Conservation (phyloP, 2,888 invertebrate genomes). For the Oscheius sp. region DNA sequence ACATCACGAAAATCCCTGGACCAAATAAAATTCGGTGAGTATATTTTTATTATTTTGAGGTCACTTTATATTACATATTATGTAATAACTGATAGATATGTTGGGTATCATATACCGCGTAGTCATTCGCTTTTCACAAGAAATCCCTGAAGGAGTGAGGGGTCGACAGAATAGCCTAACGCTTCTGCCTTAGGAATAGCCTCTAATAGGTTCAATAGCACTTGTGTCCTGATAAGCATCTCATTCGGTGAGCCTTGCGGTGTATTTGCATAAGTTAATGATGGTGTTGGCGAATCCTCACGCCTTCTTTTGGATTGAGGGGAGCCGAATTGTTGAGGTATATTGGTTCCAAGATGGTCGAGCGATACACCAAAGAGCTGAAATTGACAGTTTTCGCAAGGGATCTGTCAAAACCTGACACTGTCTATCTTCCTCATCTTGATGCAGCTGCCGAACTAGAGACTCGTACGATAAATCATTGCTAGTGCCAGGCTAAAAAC, state of each 20-base stretch:
- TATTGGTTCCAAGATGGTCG: neutral
- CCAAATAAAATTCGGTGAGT: conserved; percentile 11
- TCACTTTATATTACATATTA: neutral
- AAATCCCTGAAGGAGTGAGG: conserved; percentile 1
- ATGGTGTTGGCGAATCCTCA: conserved; percentile 11
- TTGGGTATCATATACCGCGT: neutral
- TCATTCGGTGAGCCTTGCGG: neutral
- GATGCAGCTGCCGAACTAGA: conserved; percentile 7
- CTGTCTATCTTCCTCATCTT: conserved; percentile 15
- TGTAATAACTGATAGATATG: neutral
- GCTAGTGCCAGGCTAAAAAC: conserved; percentile 20
- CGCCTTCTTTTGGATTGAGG: neutral
- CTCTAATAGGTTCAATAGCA: conserved; percentile 5
- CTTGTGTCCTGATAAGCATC: conserved; percentile 11
- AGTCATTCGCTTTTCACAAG: neutral
- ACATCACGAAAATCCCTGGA: conserved; percentile 6
- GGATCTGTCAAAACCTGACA: too few relatives aligned
- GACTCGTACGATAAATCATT: conserved; percentile 10
- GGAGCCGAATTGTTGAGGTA: neutral
- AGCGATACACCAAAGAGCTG: neutral
- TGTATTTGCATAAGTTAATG: neutral
- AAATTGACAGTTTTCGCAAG: too few relatives aligned
- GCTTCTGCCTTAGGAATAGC: conserved; percentile 22
- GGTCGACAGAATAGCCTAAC: conserved; percentile 7
- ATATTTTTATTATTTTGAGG: neutral